Conservation (phyloP, 2,888 invertebrate species). For the Archips crataeganus region DNA sequence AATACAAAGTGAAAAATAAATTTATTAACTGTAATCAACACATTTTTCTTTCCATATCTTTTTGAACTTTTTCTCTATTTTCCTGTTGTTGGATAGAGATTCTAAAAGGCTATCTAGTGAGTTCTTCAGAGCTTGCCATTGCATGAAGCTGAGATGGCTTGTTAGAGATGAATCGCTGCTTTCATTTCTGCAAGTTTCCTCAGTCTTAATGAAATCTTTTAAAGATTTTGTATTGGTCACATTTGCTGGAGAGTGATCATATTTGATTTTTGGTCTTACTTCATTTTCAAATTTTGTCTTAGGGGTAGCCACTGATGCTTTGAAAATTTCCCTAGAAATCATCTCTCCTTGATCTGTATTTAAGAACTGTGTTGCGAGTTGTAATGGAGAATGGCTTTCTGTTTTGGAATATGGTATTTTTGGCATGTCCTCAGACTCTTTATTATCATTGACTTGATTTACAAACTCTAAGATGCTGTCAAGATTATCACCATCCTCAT, state of each 20-base stretch:
- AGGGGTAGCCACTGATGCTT: slow-evolving; percentile 45
- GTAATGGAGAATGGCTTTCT: neutral
- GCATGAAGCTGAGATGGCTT: slow-evolving; percentile 80
- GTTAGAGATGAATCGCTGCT: slow-evolving; percentile 64
- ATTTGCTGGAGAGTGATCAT: slow-evolving; percentile 57
- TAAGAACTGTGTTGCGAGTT: neutral
- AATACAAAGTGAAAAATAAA: slow-evolving; percentile 55
- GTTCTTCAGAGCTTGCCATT: slow-evolving; percentile 82
- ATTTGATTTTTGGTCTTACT: slow-evolving; percentile 33
- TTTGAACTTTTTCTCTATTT: slow-evolving; percentile 70
- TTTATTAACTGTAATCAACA: slow-evolving; percentile 65
- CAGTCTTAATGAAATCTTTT: slow-evolving; percentile 65
- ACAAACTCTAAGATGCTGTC: slow-evolving; percentile 71
- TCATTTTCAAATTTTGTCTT: slow-evolving; percentile 45
- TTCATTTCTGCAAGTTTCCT: slow-evolving; percentile 69
- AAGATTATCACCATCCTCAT: slow-evolving; percentile 61
- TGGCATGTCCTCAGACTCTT: slow-evolving; percentile 44
- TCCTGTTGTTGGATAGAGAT: slow-evolving; percentile 59
- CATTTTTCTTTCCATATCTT: slow-evolving; percentile 80
- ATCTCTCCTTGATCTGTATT: slow-evolving; percentile 48
- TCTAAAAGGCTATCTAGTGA: slow-evolving; percentile 64
- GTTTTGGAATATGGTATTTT: slow-evolving; percentile 12
- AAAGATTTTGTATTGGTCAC: slow-evolving; percentile 63
- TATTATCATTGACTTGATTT: slow-evolving; percentile 60
- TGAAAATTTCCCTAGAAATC: slow-evolving; percentile 52